Evolutionary conservation across 2,113 vertebrate genomes (phyloP).

Genomic region (Pao palembangensis): DNA sequence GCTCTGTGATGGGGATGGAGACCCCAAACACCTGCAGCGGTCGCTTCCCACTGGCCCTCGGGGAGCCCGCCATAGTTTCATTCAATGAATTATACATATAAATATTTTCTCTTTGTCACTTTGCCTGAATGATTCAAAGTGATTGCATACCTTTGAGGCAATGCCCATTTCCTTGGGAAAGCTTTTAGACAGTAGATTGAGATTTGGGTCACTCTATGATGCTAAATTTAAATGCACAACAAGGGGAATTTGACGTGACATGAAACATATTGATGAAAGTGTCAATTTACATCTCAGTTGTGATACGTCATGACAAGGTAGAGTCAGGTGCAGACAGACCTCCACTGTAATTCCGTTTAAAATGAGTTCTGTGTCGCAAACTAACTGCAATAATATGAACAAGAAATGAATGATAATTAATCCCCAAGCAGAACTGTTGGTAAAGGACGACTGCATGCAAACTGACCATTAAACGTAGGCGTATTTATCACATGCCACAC

Average conservation of each 20-base stretch:
- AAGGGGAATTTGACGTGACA: neutral
- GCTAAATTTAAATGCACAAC: neutral
- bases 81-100: neutral
- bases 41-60: conserved; percentile 22
- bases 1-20: conserved; percentile 45
- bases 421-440: no score
- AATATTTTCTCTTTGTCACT: neutral
- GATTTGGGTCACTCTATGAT: no score
- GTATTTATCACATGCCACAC: no score
- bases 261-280: neutral
- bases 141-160: neutral
- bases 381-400: neutral
- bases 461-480: neutral
- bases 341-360: no score
- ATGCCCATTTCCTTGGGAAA: neutral
- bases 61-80: neutral
- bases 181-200: neutral
- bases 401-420: no score
- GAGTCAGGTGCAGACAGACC: no score
- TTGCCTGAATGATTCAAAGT: neutral
- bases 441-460: neutral
- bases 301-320: no score
- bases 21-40: conserved; percentile 36
- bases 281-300: neutral
- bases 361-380: neutral